A percentile compares a stretch with the other conserved stretches of the same genome.
Evolutionary conservation across 2,797 vertebrate genomes (phyloP).

Genomic region (Tarsius wallacei): DNA sequence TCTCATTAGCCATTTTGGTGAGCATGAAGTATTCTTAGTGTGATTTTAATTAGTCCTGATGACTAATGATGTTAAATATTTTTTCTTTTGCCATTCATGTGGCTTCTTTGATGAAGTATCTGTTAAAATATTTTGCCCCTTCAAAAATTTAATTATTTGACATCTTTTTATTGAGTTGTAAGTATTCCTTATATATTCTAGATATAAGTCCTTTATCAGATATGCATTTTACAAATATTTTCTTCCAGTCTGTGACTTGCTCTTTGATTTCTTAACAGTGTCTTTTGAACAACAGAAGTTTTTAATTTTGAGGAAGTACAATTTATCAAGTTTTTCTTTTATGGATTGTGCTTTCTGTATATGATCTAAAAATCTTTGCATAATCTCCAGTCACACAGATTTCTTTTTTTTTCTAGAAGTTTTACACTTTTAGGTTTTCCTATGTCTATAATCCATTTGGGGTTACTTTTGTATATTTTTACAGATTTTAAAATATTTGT

Average conservation of each 20-base stretch:
- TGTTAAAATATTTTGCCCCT: neutral
- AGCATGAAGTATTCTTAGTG: neutral
- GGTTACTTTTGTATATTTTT: neutral
- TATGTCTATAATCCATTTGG: neutral
- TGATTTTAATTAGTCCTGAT: neutral
- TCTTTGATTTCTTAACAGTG: neutral
- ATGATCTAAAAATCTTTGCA: neutral
- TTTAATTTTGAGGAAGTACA: conserved; percentile 15
- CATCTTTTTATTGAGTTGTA: neutral
- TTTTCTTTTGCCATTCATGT: neutral
- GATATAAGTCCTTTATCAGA: neutral
- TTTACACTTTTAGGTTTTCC: conserved; percentile 42
- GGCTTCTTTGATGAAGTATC: neutral
- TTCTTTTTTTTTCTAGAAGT: neutral
- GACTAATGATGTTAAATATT: neutral
- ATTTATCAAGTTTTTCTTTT: neutral
- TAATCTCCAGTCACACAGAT: neutral
- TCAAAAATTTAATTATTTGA: conserved; percentile 3
- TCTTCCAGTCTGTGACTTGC: neutral
- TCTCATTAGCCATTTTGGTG: neutral
- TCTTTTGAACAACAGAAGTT: neutral
- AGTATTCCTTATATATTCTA: neutral
- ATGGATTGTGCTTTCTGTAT: neutral
- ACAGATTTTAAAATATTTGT: neutral
- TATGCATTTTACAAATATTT: neutral